phyloP scores from a whole-genome alignment of 1,140 invertebrate genomes.

The Drosophila tani region DNA sequence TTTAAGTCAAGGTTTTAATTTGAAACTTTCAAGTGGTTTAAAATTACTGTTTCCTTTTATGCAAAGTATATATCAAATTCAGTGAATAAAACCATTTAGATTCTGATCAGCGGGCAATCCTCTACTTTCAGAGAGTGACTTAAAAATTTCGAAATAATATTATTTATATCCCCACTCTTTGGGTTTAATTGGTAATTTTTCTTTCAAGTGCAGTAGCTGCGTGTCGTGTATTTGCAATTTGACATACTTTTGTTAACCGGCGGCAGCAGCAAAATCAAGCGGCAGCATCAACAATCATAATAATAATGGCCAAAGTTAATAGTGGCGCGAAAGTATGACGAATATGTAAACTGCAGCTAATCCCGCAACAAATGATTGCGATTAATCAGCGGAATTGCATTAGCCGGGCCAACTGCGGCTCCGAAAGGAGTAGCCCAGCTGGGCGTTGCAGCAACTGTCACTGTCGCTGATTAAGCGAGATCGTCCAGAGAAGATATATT shows the following conservation, averaged over 20 bases:
- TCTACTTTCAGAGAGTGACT: neutral
- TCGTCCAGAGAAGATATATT: constrained; percentile 19
- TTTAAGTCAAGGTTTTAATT: too few species aligned
- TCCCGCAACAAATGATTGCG: constrained; percentile 82
- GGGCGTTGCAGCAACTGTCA: constrained; percentile 77
- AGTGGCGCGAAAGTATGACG: constrained; percentile 81
- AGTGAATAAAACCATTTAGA: neutral
- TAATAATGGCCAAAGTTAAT: constrained; percentile 80
- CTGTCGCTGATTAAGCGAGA: constrained; percentile 75
- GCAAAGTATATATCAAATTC: neutral
- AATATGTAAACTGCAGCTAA: constrained; percentile 79
- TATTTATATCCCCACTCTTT: neutral
- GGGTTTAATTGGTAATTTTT: neutral
- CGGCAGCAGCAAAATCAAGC: constrained; percentile 22
- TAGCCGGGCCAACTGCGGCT: constrained; percentile 40
- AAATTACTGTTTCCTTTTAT: too few species aligned
- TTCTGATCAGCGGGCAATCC: neutral
- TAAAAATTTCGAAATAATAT: neutral
- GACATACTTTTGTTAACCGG: constrained; percentile 76
- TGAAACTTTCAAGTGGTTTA: too few species aligned
- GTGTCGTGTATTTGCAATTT: constrained; percentile 76
- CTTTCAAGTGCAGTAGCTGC: constrained; percentile 41
- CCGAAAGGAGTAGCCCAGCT: constrained; percentile 20
- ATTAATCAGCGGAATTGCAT: constrained; percentile 82
- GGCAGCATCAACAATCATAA: constrained; percentile 70